These are phyloP conservation scores for Diorhabda sublineata DNA, from an alignment of 1,140 invertebrate genomes.

Conservation along the genomic window DNA sequence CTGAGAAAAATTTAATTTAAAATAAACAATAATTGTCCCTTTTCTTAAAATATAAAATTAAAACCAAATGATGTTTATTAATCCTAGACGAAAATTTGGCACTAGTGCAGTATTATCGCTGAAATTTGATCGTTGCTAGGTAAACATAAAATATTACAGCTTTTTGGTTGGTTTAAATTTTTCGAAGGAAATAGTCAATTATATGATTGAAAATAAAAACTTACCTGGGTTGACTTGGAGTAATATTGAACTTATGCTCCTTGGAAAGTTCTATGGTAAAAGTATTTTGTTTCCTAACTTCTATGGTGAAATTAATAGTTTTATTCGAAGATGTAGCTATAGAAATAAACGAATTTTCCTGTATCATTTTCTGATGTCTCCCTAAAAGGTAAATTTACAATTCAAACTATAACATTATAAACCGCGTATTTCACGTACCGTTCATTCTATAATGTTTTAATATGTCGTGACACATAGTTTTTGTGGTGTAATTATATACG, in stretches of 20 bases:
- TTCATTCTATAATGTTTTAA: conserved; percentile 43
- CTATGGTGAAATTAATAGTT: conserved; percentile 52
- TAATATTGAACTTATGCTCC: conserved; percentile 45
- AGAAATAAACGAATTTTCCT: conserved; percentile 53
- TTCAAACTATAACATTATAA: conserved; percentile 3
- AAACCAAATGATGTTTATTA: too few species aligned
- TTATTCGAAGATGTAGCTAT: conserved; percentile 55
- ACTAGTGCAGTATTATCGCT: too few species aligned
- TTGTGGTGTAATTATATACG: conserved; percentile 55
- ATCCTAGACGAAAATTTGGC: too few species aligned
- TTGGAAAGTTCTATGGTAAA: conserved; percentile 54
- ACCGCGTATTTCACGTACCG: conserved; percentile 36
- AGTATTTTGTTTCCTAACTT: conserved; percentile 52
- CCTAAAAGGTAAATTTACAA: not conserved
- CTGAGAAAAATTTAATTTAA: too few species aligned
- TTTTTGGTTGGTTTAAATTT: too few species aligned
- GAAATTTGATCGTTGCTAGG: too few species aligned
- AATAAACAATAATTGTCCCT: too few species aligned
- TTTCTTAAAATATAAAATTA: too few species aligned
- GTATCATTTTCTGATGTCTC: conserved; percentile 7
- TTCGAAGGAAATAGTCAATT: too few species aligned
- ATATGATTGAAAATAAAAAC: not conserved
- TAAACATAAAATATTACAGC: too few species aligned
- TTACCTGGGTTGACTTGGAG: conserved; percentile 50
- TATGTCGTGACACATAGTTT: conserved; percentile 59